These are phyloP conservation scores for Tridacna gigas DNA, from an alignment of 2,888 invertebrate genomes.

Conservation along the genomic window DNA sequence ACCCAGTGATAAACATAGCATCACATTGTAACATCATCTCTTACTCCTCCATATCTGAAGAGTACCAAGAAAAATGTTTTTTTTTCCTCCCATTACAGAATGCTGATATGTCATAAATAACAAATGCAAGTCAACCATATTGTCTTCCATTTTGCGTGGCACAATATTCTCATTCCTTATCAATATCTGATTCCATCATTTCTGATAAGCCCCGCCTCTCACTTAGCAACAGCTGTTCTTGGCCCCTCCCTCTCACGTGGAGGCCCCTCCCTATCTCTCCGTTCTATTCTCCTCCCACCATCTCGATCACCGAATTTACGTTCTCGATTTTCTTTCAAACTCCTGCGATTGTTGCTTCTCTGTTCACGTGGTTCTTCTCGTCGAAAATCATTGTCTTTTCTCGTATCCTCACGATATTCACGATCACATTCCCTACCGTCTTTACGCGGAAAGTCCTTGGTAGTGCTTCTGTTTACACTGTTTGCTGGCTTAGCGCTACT, in stretches of 20 bases:
- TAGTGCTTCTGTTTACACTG: conserved; percentile 24
- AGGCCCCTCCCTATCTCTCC: conserved; percentile 42
- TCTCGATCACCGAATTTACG: conserved; percentile 39
- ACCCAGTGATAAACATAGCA: too few relatives aligned
- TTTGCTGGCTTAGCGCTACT: conserved; percentile 42
- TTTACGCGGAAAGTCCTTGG: conserved; percentile 58
- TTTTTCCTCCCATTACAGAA: conserved; percentile 29
- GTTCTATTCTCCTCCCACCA: conserved; percentile 26
- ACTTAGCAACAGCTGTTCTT: conserved; percentile 47
- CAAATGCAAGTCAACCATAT: conserved; percentile 42
- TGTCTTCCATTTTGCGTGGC: conserved; percentile 14
- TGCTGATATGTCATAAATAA: conserved; percentile 55
- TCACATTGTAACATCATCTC: not conserved
- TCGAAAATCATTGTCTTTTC: conserved; percentile 54
- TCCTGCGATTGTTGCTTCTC: conserved; percentile 44
- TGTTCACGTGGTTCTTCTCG: conserved; percentile 60
- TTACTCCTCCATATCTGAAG: not conserved
- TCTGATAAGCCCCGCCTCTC: conserved; percentile 6
- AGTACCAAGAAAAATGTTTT: not conserved
- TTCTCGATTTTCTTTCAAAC: conserved; percentile 62
- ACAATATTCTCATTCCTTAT: conserved; percentile 1
- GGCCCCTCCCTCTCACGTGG: conserved; percentile 43
- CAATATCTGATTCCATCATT: not conserved
- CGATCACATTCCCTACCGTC: conserved; percentile 48
- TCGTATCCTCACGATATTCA: conserved; percentile 23